Evolutionary conservation across 2,797 vertebrate species (phyloP).

Genomic region (Phrynocephalus vlangalii): DNA sequence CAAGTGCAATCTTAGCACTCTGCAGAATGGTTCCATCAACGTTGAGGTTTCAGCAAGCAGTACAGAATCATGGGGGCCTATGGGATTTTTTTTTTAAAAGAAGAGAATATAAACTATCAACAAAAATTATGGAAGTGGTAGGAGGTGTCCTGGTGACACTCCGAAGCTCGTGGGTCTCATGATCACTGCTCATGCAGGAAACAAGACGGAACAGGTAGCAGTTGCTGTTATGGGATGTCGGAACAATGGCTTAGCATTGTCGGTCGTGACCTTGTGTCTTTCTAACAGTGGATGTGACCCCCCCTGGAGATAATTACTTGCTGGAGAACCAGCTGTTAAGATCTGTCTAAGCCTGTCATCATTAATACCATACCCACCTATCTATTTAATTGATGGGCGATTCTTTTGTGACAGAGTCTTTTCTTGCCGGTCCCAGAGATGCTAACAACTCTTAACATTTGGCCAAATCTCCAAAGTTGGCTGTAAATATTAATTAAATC

Average conservation of each 20-base stretch:
- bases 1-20: neutral
- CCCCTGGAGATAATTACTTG: neutral
- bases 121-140: neutral
- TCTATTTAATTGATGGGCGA: neutral
- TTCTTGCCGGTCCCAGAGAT: neutral
- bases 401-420: neutral
- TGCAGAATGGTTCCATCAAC: neutral
- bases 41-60: neutral
- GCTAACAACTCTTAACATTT: neutral
- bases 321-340: neutral
- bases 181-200: neutral
- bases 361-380: neutral
- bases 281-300: neutral
- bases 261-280: neutral
- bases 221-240: neutral
- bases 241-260: neutral
- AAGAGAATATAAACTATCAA: neutral
- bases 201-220: neutral
- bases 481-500: conserved; percentile 41
- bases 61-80: neutral
- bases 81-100: too few species aligned
- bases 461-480: conserved; percentile 22
- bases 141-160: neutral
- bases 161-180: neutral
- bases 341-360: neutral